Evolutionary conservation across 2,888 invertebrate genomes (phyloP), one percentile per base, ranked within the genome.

Genomic region (Tineola bisselliella): DNA sequence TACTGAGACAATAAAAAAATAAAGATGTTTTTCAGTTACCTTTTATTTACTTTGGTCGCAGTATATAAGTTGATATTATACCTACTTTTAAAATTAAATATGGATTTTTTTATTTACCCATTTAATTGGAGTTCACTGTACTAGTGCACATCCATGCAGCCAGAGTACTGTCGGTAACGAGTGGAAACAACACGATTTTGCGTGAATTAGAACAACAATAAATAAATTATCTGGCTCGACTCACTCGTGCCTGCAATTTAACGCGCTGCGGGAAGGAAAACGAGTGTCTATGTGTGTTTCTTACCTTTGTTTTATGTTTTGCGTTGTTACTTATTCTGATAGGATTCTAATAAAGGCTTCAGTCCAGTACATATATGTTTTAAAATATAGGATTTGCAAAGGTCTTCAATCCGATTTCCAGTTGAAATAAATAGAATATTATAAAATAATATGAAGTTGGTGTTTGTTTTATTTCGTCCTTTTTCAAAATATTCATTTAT

Each of bases 121-220:
- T 56, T 56, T 56, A 17, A 56, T 3, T 13, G 12, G 31, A 5
- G 2, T 19, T 30, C 25, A 56, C 56, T 30, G 56, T 56, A 56
- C n/a, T 3, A n/a, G 54, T 8, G n/a, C 54, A 54, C 25, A 54
- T 38, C 11, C 58, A 38, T 13, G 58, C 58, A 13, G 56, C 6
- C 56, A 17, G 17, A 31, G 18, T 25, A 54, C 54, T 38, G 43
- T 54, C 63, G 65, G 71, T 71, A 74, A 70, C 73, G 71, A 73
- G 65, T 66, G 64, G 64, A 66, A 71, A 68, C 71, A 64, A 71
- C 76, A 77, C 77, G 76, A 76, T 72, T 76, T 70, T 70, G 73
- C 74, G 75, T 72, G 74, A 75, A 78, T 77, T 77, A 72, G 71
- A 74, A 71, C 75, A 71, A 76, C 73, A 77, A 77, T 76, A 77